These are phyloP conservation scores for Notoglanidium macrostoma DNA, from an alignment of 2,797 vertebrate genomes.

Conservation along the genomic window DNA sequence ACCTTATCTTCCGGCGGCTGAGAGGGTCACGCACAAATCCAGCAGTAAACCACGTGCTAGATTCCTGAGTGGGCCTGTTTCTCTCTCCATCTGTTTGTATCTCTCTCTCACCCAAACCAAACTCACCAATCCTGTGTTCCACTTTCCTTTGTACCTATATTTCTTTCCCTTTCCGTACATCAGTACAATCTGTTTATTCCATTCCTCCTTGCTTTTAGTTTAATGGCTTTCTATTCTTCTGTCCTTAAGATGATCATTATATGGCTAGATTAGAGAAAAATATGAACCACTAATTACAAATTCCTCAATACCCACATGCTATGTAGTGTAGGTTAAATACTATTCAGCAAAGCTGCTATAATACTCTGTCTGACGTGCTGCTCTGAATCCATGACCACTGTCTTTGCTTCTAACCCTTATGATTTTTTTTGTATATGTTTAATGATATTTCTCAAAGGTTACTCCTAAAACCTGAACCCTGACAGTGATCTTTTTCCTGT, in stretches of 20 bases:
- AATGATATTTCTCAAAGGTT: not conserved
- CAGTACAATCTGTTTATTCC: not conserved
- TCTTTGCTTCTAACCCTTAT: not conserved
- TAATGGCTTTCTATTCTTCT: not conserved
- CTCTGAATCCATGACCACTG: not conserved
- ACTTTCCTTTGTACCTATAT: conserved; percentile 63
- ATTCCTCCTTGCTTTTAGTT: not conserved
- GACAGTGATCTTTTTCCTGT: conserved; percentile 62
- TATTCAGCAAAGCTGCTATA: not conserved
- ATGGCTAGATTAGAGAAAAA: not conserved
- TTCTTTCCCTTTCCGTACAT: conserved; percentile 41
- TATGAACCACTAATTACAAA: not conserved
- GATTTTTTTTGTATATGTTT: not conserved
- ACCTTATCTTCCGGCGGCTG: conserved; percentile 93
- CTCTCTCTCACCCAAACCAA: conserved; percentile 87
- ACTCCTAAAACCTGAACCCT: not conserved
- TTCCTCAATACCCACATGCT: not conserved
- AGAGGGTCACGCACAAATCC: conserved; percentile 98
- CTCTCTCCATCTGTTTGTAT: conserved; percentile 99
- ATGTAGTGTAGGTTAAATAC: not conserved
- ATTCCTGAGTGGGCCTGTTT: conserved; percentile 99
- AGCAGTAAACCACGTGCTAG: conserved; percentile 99
- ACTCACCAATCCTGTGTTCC: conserved; percentile 61
- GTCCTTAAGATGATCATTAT: not conserved
- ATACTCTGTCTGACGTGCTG: not conserved